A percentile compares a stretch with the other conserved stretches of the same genome.
These are phyloP conservation scores for Coptotermes formosanus DNA, from an alignment of 1,140 invertebrate genomes.

Conservation along the genomic window DNA sequence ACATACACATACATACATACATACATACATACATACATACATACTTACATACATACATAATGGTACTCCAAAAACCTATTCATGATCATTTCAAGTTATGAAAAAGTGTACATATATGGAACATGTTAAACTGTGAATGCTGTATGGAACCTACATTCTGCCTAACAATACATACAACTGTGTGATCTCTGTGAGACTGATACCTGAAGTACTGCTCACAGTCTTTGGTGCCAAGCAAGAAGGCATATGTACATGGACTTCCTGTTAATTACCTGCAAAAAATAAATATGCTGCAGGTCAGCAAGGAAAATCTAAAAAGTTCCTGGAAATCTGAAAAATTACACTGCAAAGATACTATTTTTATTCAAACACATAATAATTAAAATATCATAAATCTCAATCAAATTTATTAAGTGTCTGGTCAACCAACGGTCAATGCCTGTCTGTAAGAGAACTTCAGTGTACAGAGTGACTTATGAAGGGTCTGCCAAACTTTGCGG, in stretches of 20 bases:
- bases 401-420: too few species aligned
- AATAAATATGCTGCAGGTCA: background rate
- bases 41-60: too few species aligned
- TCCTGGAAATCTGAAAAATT: background rate
- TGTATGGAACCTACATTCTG: background rate
- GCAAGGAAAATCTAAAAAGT: background rate
- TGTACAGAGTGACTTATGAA: too few species aligned
- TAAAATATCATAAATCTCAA: too few species aligned
- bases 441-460: too few species aligned
- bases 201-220: background rate
- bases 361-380: background rate
- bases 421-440: too few species aligned
- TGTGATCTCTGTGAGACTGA: background rate
- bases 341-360: constrained; percentile 14
- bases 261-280: background rate
- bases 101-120: background rate
- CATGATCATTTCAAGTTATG: too few species aligned
- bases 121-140: background rate
- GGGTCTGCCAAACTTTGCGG: too few species aligned
- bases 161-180: background rate
- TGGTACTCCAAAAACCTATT: too few species aligned
- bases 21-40: too few species aligned
- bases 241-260: background rate
- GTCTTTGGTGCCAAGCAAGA: background rate
- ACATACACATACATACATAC: too few species aligned